Evolutionary conservation across 1,140 invertebrate genomes (phyloP).

Genomic region (Zaprionus taronus): DNA sequence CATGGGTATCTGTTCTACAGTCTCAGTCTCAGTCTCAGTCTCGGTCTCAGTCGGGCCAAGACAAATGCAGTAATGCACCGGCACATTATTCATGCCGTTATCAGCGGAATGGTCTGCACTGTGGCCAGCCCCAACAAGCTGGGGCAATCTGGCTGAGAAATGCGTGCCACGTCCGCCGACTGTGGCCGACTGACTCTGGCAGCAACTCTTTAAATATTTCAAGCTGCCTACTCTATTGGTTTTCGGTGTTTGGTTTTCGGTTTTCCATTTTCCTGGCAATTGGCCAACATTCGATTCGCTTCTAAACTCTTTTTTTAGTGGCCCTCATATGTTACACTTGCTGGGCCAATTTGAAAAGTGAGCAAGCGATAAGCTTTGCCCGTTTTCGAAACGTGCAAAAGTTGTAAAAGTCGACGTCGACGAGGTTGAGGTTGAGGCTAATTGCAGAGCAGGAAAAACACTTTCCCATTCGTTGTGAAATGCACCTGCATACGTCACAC

Average conservation of each 20-base stretch:
- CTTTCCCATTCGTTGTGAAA: constrained; percentile 63
- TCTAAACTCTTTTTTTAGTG: constrained; percentile 32
- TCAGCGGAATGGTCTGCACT: constrained; percentile 64
- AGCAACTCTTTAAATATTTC: constrained; percentile 37
- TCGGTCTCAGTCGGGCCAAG: constrained; percentile 46
- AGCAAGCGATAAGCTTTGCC: constrained; percentile 32
- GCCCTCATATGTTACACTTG: constrained; percentile 37
- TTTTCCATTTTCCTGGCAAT: constrained; percentile 52
- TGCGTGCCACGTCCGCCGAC: constrained; percentile 31
- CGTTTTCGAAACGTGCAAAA: constrained; percentile 41
- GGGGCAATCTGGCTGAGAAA: constrained; percentile 32
- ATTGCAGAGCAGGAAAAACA: constrained; percentile 58
- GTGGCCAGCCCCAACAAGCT: constrained; percentile 29
- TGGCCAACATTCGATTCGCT: constrained; percentile 38
- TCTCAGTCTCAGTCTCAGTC: background rate
- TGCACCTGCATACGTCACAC: constrained; percentile 74
- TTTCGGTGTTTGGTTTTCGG: constrained; percentile 8
- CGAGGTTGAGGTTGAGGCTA: constrained; percentile 27
- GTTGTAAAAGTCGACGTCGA: constrained; percentile 18
- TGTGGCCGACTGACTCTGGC: background rate
- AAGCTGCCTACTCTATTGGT: constrained; percentile 27
- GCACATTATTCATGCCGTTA: constrained; percentile 81
- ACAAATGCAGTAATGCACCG: constrained; percentile 81
- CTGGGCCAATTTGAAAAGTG: constrained; percentile 53
- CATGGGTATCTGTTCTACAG: constrained; percentile 46